Evolutionary conservation across 2,888 invertebrate species (phyloP).

Genomic region (Pammene aurita): DNA sequence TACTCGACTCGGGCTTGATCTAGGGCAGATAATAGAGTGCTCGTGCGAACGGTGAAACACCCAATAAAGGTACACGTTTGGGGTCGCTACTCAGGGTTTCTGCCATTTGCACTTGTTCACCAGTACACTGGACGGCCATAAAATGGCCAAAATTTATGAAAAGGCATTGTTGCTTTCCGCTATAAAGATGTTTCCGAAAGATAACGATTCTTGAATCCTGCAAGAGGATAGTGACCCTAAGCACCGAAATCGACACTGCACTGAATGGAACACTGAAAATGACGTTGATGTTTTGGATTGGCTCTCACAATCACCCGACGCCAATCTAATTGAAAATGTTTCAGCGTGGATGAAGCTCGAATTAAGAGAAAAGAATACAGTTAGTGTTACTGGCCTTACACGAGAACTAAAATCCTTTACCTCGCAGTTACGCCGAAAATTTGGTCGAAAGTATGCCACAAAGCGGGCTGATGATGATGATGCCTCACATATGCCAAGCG

Average conservation of each 20-base stretch:
- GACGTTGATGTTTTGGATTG: constrained; percentile 44
- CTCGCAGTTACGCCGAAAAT: constrained; percentile 6
- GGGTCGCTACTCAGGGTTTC: constrained; percentile 9
- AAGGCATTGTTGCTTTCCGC: constrained; percentile 12
- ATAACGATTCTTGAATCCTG: constrained; percentile 1
- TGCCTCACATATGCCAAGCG: constrained; percentile 5
- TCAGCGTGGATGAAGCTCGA: constrained; percentile 44
- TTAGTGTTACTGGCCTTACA: not conserved
- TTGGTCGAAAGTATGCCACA: constrained; percentile 8
- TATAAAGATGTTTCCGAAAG: not conserved
- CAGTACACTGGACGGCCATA: not conserved
- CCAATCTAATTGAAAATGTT: constrained; percentile 40
- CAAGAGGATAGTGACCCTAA: constrained; percentile 45
- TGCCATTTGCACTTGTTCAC: constrained; percentile 4
- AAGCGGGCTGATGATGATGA: no score
- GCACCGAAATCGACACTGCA: constrained; percentile 46
- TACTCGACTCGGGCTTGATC: not conserved
- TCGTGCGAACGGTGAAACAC: not conserved
- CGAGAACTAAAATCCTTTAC: constrained; percentile 18
- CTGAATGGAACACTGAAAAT: constrained; percentile 46
- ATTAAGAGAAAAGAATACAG: constrained; percentile 35
- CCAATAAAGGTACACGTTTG: not conserved
- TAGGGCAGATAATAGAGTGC: not conserved
- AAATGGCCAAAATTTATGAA: constrained; percentile 8
- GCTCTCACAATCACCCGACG: constrained; percentile 44